Base-by-base conservation (phyloP, 53 echinoderm and acorn worm genomes). In the Temnopleurus reevesii region DNA sequence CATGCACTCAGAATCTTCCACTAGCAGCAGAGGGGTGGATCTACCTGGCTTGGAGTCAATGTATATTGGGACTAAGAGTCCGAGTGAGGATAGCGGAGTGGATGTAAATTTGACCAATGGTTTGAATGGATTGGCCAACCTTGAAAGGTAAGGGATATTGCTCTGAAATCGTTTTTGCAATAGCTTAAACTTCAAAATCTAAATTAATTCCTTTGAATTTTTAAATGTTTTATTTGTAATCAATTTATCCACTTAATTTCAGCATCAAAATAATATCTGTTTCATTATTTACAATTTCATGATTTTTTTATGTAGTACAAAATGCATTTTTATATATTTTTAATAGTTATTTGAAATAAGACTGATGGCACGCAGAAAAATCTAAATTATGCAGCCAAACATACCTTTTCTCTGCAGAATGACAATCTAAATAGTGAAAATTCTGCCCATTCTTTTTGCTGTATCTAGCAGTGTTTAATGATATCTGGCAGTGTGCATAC, bases 31-130 rank as follows among this genome's bases (percentile, higher is more conserved):
- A 46, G 92, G 92, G 65, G 85, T 91, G 53, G 81, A 76, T 27
- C 53, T 85, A 17, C 71, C 53, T 27, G 44, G 76, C 28, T 56
- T 49, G 6, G 94, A 92, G 21, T 84, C 91, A 46, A 89, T 96
- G 30, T 93, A 94, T 54, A 80, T 36, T 8, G 93, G 92, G 33
- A 93, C 90, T 0, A 97, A 97, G 60, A 97, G 97, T 43, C 97
- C 97, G 12, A 97, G 97, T 81, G 97, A 97, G 59, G 97, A 97
- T 71, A 97, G 97, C 45, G 97, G 97, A 1, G 95, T 95, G 26
- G 95, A 95, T 35, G 77, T 95, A 34, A 83, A 83, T 3, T 51
- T 96, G 53, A 91, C 89, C 55, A 86, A 86, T 55, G 90, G 90
- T 9, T 31, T 56, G 18, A 51, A 71, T 46, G 29, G 71, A 21